Evolutionary conservation across 2,888 invertebrate genomes (phyloP), one percentile per base, ranked within the genome.

Genomic region (Serripes groenlandicus): DNA sequence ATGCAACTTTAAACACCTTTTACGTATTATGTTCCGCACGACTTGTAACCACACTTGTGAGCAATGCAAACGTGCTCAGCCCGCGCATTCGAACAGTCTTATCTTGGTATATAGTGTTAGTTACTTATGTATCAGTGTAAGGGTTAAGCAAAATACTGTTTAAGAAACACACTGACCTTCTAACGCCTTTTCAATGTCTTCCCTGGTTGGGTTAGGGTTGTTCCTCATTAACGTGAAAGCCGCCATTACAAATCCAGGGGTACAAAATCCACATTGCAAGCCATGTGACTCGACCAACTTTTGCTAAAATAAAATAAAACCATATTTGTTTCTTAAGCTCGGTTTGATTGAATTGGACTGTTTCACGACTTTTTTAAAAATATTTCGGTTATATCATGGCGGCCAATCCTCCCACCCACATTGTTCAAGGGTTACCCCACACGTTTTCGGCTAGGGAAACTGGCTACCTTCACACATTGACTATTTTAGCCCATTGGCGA

Each of bases 241-340:
- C 0, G 98, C 98, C 99, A 99, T 99, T 0, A 99, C 97, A 84
- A 99, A 98, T 35, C 99, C 99, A 0, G 98, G 98, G 0, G 98
- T 98, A 91, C 98, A 98, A 94, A 98, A 98, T 0, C 98, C 98
- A 93, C 99, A 99, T 94, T 99, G 99, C 0, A 98, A 97, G 0
- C 99, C 99, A 92, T 99, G 98, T 0, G 97, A 96, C 95, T 97
- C 97, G 0, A 98, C 98, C 86, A 98, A 96, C 87, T 98, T 82
- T 83, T 91, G 87, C 92, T 93, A 11, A 54, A 56, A 56, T 9
- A 42, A 42, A n/a, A n/a, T n/a, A n/a, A n/a, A n/a, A n/a, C n/a
- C n/a, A n/a, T n/a, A n/a, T n/a, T n/a, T n/a, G n/a, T n/a, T n/a
- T n/a, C n/a, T n/a, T n/a, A n/a, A n/a, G n/a, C n/a, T n/a, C n/a